These are phyloP conservation scores for Danionella dracula DNA, from an alignment of 2,797 vertebrate species.

Conservation along the genomic window DNA sequence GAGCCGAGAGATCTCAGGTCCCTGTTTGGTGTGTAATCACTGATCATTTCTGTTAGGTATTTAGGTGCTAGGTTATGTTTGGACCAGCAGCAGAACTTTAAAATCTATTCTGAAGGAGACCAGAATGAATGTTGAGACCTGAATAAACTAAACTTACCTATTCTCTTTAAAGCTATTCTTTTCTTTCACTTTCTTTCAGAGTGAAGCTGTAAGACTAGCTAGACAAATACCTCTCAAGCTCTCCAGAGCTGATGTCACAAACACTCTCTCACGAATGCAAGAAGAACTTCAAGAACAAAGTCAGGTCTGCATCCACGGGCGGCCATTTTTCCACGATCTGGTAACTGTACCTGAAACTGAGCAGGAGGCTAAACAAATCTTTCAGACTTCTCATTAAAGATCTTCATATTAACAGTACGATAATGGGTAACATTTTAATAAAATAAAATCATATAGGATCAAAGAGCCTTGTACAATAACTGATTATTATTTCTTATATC, in stretches of 20 bases:
- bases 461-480: not conserved
- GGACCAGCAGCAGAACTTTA: too few species aligned
- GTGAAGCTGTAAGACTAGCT: conserved; percentile 87
- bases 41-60: too few species aligned
- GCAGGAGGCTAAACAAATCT: conserved; percentile 55
- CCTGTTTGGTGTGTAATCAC: too few species aligned
- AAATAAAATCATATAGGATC: too few species aligned
- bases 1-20: too few species aligned
- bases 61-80: too few species aligned
- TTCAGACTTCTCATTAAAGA: conserved; percentile 34
- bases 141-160: too few species aligned
- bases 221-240: conserved; percentile 81
- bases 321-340: conserved; percentile 81
- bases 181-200: conserved; percentile 58
- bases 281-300: conserved; percentile 71
- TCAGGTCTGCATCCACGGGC: conserved; percentile 83
- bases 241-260: conserved; percentile 79
- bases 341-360: conserved; percentile 71
- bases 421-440: too few species aligned
- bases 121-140: too few species aligned
- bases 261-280: conserved; percentile 77
- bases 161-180: not conserved
- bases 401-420: too few species aligned
- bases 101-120: too few species aligned
- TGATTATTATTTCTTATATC: not conserved